phyloP scores from a whole-genome alignment of 2,888 invertebrate species.

The Nomada fabriciana region DNA sequence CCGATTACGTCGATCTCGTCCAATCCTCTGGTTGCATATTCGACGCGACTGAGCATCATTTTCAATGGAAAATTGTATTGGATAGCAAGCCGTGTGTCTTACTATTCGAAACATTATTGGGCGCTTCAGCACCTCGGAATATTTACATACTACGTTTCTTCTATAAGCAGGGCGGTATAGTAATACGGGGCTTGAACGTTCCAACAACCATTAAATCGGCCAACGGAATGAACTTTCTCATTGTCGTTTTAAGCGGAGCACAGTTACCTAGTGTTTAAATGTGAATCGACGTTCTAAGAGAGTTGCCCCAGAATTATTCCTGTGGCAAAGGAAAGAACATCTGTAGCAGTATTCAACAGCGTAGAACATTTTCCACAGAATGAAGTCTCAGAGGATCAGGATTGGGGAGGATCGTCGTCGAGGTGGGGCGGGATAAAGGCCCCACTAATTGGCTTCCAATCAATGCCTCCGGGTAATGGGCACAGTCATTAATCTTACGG shows the following conservation, averaged over 20 bases:
- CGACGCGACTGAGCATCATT: slow-evolving; percentile 27
- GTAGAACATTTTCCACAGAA: background rate
- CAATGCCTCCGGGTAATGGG: slow-evolving; percentile 60
- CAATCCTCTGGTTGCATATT: slow-evolving; percentile 19
- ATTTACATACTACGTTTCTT: too few relatives aligned
- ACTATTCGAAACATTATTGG: background rate
- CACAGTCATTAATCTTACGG: slow-evolving; percentile 62
- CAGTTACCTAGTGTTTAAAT: too few relatives aligned
- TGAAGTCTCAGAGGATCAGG: background rate
- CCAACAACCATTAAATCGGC: too few relatives aligned
- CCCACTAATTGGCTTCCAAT: slow-evolving; percentile 72
- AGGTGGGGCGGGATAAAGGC: slow-evolving; percentile 47
- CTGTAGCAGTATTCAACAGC: background rate
- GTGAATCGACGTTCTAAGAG: too few relatives aligned
- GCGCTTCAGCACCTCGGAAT: too few relatives aligned
- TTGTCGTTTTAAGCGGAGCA: too few relatives aligned
- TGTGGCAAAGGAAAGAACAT: too few relatives aligned
- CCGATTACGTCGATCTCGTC: slow-evolving; percentile 61
- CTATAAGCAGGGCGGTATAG: too few relatives aligned
- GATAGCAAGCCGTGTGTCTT: slow-evolving; percentile 34
- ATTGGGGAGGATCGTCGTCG: background rate
- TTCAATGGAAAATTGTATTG: slow-evolving; percentile 52
- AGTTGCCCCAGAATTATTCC: slow-evolving; percentile 15
- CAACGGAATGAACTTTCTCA: too few relatives aligned
- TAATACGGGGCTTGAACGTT: too few relatives aligned